Percentiles rank a stretch among this genome's conserved stretches.
Evolutionary conservation across 2,888 invertebrate genomes (phyloP).

Genomic region (Meteorus cinctellus): DNA sequence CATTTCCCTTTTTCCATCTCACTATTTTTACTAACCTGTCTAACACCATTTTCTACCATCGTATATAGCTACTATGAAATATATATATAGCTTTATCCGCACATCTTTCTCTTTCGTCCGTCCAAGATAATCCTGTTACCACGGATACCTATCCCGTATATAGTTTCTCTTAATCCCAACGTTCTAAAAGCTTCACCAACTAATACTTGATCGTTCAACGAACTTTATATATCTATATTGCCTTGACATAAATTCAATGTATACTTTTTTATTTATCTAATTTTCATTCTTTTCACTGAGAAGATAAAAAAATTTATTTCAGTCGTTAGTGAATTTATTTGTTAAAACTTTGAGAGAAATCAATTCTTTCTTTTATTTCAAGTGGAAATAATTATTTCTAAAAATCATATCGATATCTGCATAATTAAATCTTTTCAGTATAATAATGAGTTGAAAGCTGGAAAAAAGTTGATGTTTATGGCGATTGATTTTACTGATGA

Average conservation of each 20-base stretch:
- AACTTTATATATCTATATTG: conserved; percentile 43
- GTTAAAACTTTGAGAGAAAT: too few species aligned
- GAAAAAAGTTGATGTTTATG: too few species aligned
- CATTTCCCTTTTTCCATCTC: conserved; percentile 27
- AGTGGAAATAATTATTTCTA: too few species aligned
- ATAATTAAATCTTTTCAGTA: too few species aligned
- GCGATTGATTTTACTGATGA: too few species aligned
- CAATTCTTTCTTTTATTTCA: too few species aligned
- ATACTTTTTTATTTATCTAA: background rate
- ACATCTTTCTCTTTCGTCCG: conserved; percentile 39
- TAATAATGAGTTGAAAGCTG: too few species aligned
- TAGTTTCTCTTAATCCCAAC: conserved; percentile 58
- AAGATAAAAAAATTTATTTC: too few species aligned
- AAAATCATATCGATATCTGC: too few species aligned
- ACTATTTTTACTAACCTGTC: conserved; percentile 41
- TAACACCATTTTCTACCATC: conserved; percentile 40
- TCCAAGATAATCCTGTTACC: conserved; percentile 69
- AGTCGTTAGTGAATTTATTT: too few species aligned
- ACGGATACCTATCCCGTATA: conserved; percentile 35
- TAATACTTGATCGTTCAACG: conserved; percentile 61
- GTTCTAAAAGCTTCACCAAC: conserved; percentile 55
- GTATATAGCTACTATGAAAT: background rate
- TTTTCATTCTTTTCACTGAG: background rate
- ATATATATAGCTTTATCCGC: conserved; percentile 21
- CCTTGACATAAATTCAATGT: background rate